These are phyloP conservation scores for Peromyscus attwateri DNA, from an alignment of 2,797 vertebrate species.

Conservation along the genomic window DNA sequence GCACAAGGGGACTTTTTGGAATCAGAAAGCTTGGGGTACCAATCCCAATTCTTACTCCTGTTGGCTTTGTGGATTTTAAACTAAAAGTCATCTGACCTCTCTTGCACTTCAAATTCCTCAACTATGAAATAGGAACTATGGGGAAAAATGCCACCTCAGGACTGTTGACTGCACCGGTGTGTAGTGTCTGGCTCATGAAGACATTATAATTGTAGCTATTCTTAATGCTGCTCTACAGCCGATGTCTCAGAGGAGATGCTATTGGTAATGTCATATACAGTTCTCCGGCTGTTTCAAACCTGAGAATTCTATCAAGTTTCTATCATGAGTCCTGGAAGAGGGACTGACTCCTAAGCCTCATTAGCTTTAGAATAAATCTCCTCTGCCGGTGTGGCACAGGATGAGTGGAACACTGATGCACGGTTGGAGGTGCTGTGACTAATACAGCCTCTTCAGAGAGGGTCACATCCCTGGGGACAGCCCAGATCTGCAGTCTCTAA, in stretches of 20 bases:
- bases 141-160: background rate
- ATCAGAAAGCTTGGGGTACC: background rate
- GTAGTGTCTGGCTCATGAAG: background rate
- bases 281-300: conserved; percentile 57
- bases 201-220: conserved; percentile 39
- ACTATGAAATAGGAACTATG: conserved; percentile 15
- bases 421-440: background rate
- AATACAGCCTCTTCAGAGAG: background rate
- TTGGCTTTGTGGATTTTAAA: background rate
- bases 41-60: background rate
- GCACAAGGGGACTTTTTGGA: background rate
- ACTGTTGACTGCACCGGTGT: conserved; percentile 29
- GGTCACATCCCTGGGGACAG: background rate
- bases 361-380: background rate
- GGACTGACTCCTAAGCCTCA: background rate
- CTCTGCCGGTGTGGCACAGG: background rate
- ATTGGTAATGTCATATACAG: conserved; percentile 53
- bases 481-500: background rate
- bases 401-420: background rate
- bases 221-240: conserved; percentile 49
- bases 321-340: conserved; percentile 51
- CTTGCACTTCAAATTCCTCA: background rate
- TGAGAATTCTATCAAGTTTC: conserved; percentile 56
- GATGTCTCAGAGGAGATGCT: background rate
- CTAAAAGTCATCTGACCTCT: background rate